Percentiles rank a stretch among this genome's conserved stretches.
These are phyloP conservation scores for Drosophila pseudotakahashii DNA, from an alignment of 2,888 invertebrate genomes.

Conservation along the genomic window DNA sequence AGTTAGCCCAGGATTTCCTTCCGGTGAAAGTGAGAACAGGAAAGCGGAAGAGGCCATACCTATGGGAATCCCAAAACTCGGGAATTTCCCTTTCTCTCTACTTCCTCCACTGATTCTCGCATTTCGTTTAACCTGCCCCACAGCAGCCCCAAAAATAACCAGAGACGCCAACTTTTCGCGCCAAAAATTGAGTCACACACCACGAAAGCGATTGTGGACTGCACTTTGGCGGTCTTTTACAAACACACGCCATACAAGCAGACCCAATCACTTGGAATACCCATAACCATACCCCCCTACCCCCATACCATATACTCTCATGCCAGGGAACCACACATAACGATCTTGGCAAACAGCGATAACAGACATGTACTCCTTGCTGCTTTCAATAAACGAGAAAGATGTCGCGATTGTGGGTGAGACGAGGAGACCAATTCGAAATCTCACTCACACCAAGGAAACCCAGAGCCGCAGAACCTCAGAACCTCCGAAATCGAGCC, in stretches of 20 bases:
- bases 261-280: slow-evolving; percentile 19
- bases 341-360: slow-evolving; percentile 73
- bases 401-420: slow-evolving; percentile 63
- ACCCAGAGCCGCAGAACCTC: not conserved
- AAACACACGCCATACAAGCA: slow-evolving; percentile 25
- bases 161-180: slow-evolving; percentile 76
- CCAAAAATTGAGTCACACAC: slow-evolving; percentile 76
- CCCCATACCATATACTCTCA: slow-evolving; percentile 6
- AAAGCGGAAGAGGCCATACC: slow-evolving; percentile 51
- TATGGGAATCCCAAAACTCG: slow-evolving; percentile 23
- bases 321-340: slow-evolving; percentile 58
- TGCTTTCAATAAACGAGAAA: slow-evolving; percentile 43
- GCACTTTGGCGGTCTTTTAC: slow-evolving; percentile 66
- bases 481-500: slow-evolving; percentile 17
- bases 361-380: slow-evolving; percentile 59
- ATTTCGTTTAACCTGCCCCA: slow-evolving; percentile 56
- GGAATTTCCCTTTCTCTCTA: not conserved
- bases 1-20: slow-evolving; percentile 46
- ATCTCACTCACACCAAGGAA: slow-evolving; percentile 30
- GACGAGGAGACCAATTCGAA: slow-evolving; percentile 57
- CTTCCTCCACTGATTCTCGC: not conserved
- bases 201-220: slow-evolving; percentile 43
- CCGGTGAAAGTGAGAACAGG: slow-evolving; percentile 32
- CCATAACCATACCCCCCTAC: slow-evolving; percentile 4
- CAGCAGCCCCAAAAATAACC: slow-evolving; percentile 39